A percentile compares a stretch with the other conserved stretches of the same genome.
These are phyloP conservation scores for Coenobita brevimanus DNA, from an alignment of 1,140 invertebrate species.

Conservation along the genomic window DNA sequence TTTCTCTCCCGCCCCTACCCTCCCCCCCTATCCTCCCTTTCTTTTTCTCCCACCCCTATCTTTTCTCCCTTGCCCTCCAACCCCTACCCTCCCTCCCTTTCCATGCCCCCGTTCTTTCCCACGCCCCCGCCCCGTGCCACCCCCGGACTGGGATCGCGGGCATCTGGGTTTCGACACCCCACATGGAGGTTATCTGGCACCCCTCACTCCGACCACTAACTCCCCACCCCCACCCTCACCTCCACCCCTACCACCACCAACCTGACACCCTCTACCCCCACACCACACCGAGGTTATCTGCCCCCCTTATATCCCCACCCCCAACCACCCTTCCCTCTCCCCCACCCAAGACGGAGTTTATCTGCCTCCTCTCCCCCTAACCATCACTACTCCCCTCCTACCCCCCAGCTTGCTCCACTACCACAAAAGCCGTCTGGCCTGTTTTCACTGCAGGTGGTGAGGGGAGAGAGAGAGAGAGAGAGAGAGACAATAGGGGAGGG, in stretches of 20 bases:
- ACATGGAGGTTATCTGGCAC: background rate
- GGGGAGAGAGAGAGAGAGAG: too few relatives aligned
- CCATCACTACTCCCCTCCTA: too few relatives aligned
- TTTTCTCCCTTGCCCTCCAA: background rate
- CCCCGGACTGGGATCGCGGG: background rate
- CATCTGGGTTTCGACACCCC: background rate
- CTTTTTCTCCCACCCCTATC: background rate
- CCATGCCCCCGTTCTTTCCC: background rate
- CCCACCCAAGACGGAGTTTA: background rate
- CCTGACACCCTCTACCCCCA: background rate
- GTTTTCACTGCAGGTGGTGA: too few relatives aligned
- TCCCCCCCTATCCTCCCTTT: background rate
- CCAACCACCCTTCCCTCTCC: background rate
- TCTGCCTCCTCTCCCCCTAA: too few relatives aligned
- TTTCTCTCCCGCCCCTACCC: too few relatives aligned
- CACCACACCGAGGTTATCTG: background rate
- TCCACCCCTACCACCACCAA: background rate
- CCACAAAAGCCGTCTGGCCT: too few relatives aligned
- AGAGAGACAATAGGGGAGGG: too few relatives aligned
- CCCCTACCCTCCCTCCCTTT: background rate
- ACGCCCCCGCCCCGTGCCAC: background rate
- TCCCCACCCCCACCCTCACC: background rate
- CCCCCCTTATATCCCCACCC: background rate
- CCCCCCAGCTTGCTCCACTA: too few relatives aligned
- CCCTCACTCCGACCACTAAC: background rate